Percentiles rank a stretch among this genome's conserved stretches.
phyloP scores from a whole-genome alignment of 2,113 vertebrate genomes.

The Alces alces region DNA sequence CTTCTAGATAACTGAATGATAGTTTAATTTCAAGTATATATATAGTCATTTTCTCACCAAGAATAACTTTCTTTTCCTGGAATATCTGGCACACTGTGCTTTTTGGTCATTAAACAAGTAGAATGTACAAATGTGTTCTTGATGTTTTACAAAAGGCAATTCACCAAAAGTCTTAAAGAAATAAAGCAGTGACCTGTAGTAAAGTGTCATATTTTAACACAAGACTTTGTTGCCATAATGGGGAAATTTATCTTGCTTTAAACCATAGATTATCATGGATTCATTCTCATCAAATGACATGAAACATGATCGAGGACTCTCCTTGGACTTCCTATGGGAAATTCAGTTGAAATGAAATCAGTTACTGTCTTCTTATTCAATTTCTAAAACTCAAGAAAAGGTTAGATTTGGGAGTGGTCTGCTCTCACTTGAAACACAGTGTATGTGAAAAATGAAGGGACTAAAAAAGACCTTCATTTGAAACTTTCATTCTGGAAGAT shows the following conservation, averaged over 20 bases:
- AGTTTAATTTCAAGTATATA: not conserved
- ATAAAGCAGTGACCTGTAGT: not conserved
- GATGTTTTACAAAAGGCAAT: not conserved
- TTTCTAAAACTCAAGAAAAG: conserved; percentile 37
- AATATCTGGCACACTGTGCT: not conserved
- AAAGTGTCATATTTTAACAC: conserved; percentile 17
- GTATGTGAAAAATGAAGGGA: not conserved
- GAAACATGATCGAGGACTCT: not conserved
- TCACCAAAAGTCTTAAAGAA: not conserved
- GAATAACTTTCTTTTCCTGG: not conserved
- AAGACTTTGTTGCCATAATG: not conserved
- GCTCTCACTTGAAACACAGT: conserved; percentile 4
- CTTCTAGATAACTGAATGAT: not conserved
- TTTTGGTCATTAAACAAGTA: not conserved
- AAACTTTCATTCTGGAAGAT: not conserved
- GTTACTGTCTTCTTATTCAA: not conserved
- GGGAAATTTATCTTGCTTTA: conserved; percentile 27
- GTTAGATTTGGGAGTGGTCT: not conserved
- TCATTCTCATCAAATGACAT: conserved; percentile 31
- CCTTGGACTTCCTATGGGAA: not conserved
- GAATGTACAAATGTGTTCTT: not conserved
- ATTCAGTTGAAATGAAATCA: conserved; percentile 18
- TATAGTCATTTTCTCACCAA: not conserved
- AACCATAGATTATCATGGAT: conserved; percentile 1
- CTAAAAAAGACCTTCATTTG: not conserved